phyloP scores from a whole-genome alignment of 1,140 invertebrate genomes.

The Gonioctena quinquepunctata region DNA sequence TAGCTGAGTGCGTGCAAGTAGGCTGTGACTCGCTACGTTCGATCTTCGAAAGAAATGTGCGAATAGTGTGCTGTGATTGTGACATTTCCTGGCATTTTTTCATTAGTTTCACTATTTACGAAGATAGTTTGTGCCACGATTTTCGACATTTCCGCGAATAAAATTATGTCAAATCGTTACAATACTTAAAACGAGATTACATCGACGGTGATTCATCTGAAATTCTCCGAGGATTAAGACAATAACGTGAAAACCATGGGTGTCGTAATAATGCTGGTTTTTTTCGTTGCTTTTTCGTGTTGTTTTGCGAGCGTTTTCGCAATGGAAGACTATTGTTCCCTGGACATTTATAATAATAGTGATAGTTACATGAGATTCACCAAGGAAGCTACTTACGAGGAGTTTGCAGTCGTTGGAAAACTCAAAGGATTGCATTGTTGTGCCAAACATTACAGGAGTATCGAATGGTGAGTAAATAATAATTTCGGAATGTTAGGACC shows the following conservation, averaged over 20 bases:
- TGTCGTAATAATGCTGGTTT: background rate
- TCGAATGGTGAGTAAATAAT: slow-evolving; percentile 76
- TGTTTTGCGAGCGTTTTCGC: slow-evolving; percentile 12
- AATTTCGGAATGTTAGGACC: no score
- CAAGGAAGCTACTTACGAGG: slow-evolving; percentile 67
- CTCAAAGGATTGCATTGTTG: slow-evolving; percentile 79
- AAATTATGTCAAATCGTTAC: background rate
- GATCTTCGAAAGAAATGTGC: background rate
- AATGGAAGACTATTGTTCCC: slow-evolving; percentile 50
- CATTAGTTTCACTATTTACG: background rate
- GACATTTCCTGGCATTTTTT: background rate
- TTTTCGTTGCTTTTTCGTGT: slow-evolving; percentile 6
- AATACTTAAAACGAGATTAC: background rate
- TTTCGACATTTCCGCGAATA: background rate
- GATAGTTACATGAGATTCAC: slow-evolving; percentile 66
- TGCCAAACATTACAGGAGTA: slow-evolving; percentile 72
- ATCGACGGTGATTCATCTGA: background rate
- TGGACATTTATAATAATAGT: slow-evolving; percentile 36
- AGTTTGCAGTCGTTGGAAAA: slow-evolving; percentile 68
- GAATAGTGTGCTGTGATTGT: background rate
- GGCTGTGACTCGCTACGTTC: no score
- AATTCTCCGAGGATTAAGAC: background rate
- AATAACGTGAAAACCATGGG: background rate
- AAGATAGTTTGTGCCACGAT: background rate
- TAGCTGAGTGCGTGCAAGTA: background rate